A percentile compares a stretch with the other conserved stretches of the same genome.
These are phyloP conservation scores for Crossocerus cetratus DNA, from an alignment of 2,888 invertebrate genomes.

Conservation along the genomic window DNA sequence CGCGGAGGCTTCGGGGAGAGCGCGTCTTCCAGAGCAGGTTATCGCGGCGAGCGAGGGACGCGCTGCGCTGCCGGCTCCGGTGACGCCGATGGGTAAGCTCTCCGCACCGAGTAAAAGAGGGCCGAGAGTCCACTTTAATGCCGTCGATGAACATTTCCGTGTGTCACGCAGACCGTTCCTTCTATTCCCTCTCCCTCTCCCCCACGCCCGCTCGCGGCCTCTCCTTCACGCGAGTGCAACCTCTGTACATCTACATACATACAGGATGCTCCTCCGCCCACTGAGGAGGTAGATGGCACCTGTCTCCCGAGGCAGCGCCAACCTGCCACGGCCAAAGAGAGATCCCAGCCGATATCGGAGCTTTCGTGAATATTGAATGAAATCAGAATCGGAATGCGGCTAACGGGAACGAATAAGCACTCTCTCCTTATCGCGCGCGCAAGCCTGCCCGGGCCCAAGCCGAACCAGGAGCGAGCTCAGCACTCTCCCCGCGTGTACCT, in stretches of 20 bases:
- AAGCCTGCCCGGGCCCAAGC: constrained; percentile 1
- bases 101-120: not conserved
- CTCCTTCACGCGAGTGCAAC: too few species aligned
- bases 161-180: constrained; percentile 6
- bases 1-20: not conserved
- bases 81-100: too few species aligned
- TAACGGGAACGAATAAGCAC: constrained; percentile 2
- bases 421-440: not conserved
- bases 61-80: not conserved
- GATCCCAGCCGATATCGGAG: too few species aligned
- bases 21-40: constrained; percentile 15
- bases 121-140: constrained; percentile 2
- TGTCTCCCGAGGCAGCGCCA: too few species aligned
- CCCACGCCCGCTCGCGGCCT: not conserved
- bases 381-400: not conserved
- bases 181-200: not conserved
- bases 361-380: not conserved
- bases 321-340: too few species aligned
- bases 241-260: too few species aligned
- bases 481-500: constrained; percentile 36
- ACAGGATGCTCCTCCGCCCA: too few species aligned
- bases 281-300: too few species aligned
- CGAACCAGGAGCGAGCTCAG: constrained; percentile 30
- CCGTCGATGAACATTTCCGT: constrained; percentile 6
- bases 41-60: constrained; percentile 6